Percentiles rank a stretch among this genome's conserved stretches.
Evolutionary conservation across 2,888 invertebrate species (phyloP).

Genomic region (Polydrusus pterygomalis): DNA sequence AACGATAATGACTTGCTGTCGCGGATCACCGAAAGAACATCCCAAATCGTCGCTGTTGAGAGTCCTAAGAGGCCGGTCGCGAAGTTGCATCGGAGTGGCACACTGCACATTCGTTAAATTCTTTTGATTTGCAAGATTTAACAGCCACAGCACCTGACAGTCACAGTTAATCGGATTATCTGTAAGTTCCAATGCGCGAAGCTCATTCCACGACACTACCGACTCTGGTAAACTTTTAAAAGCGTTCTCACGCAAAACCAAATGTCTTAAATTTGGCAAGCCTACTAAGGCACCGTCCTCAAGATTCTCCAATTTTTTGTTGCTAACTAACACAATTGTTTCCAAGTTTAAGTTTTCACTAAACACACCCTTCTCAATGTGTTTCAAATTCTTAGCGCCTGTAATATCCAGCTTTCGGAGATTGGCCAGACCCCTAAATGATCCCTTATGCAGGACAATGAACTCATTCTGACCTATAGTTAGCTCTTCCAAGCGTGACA

Average conservation of each 20-base stretch:
- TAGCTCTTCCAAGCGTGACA: conserved; percentile 86
- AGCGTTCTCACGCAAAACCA: conserved; percentile 86
- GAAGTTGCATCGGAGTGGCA: conserved; percentile 81
- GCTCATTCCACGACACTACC: conserved; percentile 85
- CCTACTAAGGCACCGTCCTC: conserved; percentile 87
- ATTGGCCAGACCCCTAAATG: conserved; percentile 86
- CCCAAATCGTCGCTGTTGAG: conserved; percentile 86
- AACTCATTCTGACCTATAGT: conserved; percentile 90
- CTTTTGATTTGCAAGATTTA: conserved; percentile 80
- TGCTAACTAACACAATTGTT: conserved; percentile 83
- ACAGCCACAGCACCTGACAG: conserved; percentile 87
- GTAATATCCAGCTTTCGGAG: conserved; percentile 85
- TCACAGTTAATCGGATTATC: conserved; percentile 90
- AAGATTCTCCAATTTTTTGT: conserved; percentile 82
- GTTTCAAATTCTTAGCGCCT: conserved; percentile 83
- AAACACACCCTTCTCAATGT: conserved; percentile 86
- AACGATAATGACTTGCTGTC: conserved; percentile 87
- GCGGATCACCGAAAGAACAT: conserved; percentile 86
- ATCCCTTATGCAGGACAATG: conserved; percentile 79
- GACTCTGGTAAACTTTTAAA: conserved; percentile 82
- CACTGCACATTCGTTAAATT: conserved; percentile 83
- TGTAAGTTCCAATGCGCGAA: conserved; percentile 84
- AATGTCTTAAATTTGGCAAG: conserved; percentile 84
- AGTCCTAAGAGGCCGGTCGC: conserved; percentile 80
- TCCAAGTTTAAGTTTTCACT: conserved; percentile 88